These are phyloP conservation scores for Gila orcuttii DNA, from an alignment of 2,113 vertebrate genomes.

Conservation along the genomic window DNA sequence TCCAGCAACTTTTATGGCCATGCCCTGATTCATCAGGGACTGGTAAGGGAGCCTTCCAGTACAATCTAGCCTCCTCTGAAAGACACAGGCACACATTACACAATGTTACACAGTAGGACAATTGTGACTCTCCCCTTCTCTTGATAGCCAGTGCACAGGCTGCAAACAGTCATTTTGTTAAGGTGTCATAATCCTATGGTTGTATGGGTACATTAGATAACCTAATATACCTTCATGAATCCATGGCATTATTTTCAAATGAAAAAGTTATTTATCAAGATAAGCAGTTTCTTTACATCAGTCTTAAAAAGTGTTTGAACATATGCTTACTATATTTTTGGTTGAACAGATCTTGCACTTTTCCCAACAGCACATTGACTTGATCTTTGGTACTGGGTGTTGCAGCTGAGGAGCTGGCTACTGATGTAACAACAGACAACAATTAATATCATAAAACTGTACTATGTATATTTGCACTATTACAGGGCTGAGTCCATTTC, in stretches of 20 bases:
- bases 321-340: background rate
- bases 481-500: background rate
- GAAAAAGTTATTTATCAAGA: background rate
- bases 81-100: background rate
- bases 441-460: too few species aligned
- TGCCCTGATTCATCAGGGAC: background rate
- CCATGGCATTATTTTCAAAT: too few species aligned
- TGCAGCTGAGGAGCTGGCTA: background rate
- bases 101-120: background rate
- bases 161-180: background rate
- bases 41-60: constrained; percentile 4
- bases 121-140: background rate
- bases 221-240: too few species aligned
- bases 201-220: background rate
- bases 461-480: too few species aligned
- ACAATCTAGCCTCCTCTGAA: background rate
- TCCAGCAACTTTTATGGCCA: background rate
- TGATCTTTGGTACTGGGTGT: background rate
- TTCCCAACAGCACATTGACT: background rate
- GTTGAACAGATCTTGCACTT: constrained; percentile 8
- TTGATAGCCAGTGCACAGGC: background rate
- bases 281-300: background rate
- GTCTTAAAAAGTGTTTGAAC: too few species aligned
- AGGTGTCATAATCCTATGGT: background rate
- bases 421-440: background rate